These are phyloP conservation scores for Berghia stephanieae DNA, from an alignment of 1,140 invertebrate species.

Conservation along the genomic window DNA sequence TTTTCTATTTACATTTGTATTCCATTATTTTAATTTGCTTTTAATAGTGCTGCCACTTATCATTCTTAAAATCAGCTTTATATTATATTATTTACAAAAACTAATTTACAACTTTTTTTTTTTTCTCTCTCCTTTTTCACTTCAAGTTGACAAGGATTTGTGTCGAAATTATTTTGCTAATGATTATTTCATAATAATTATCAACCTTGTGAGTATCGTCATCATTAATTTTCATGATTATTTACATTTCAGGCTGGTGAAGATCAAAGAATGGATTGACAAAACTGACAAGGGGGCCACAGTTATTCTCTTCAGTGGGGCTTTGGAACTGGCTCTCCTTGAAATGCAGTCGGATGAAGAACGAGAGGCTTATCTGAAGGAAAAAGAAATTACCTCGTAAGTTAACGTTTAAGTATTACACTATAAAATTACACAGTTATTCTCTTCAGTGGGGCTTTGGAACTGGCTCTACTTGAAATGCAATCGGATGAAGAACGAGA, in stretches of 20 bases:
- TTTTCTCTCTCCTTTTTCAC: too few species aligned
- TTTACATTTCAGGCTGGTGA: slow-evolving; percentile 81
- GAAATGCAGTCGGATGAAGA: slow-evolving; percentile 85
- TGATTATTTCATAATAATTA: neutral
- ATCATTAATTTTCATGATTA: neutral
- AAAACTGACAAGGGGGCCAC: slow-evolving; percentile 92
- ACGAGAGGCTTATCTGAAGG: slow-evolving; percentile 80
- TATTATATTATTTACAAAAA: too few species aligned
- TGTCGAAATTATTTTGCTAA: neutral
- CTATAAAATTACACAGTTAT: too few species aligned
- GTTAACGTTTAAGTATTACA: slow-evolving; percentile 79
- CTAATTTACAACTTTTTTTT: too few species aligned
- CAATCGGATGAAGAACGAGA: too few species aligned
- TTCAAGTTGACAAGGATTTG: too few species aligned
- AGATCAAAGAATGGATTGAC: slow-evolving; percentile 99
- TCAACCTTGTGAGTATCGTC: neutral
- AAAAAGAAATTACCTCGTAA: slow-evolving; percentile 78
- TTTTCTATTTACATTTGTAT: too few species aligned
- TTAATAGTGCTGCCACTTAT: too few species aligned
- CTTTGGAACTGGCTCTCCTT: slow-evolving; percentile 85
- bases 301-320: slow-evolving; percentile 95
- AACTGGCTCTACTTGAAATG: too few species aligned
- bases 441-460: too few species aligned
- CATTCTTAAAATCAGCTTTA: too few species aligned
- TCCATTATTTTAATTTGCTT: too few species aligned